Evolutionary conservation across 1,140 invertebrate genomes (phyloP).

Genomic region (Pygmarrhopalites habei): DNA sequence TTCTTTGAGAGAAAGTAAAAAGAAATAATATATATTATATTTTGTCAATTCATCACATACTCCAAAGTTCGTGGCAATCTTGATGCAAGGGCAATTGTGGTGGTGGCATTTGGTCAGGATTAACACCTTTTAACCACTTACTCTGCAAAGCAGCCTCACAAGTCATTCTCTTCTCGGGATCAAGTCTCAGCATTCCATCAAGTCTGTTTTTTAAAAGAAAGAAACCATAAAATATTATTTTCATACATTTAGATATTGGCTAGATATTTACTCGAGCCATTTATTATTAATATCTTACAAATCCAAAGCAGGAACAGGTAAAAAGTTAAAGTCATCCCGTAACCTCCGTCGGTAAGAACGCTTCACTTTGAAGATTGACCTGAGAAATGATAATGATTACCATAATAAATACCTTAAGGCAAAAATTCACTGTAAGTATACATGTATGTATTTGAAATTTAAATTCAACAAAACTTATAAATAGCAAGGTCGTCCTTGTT

Average conservation of each 20-base stretch:
- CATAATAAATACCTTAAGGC: too few relatives aligned
- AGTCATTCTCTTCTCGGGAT: constrained; percentile 86
- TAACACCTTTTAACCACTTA: constrained; percentile 83
- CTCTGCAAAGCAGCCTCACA: constrained; percentile 89
- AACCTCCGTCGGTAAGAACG: constrained; percentile 78
- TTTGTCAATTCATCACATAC: too few relatives aligned
- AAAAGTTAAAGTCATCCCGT: constrained; percentile 84
- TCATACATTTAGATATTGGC: not conserved
- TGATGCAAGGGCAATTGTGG: constrained; percentile 86
- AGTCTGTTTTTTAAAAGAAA: constrained; percentile 48
- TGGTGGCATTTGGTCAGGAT: constrained; percentile 70
- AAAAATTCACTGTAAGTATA: too few relatives aligned
- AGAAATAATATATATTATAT: too few relatives aligned
- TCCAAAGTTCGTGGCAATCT: constrained; percentile 99
- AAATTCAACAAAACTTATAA: too few relatives aligned
- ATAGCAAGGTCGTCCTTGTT: too few relatives aligned
- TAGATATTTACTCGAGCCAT: too few relatives aligned
- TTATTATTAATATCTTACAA: too few relatives aligned
- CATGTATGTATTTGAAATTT: too few relatives aligned
- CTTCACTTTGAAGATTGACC: constrained; percentile 88
- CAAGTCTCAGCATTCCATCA: constrained; percentile 92
- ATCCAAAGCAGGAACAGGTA: constrained; percentile 82
- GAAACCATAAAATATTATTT: not conserved
- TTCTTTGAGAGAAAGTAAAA: too few relatives aligned
- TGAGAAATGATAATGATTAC: too few relatives aligned